These are phyloP conservation scores for Nemoura dubitans DNA, from an alignment of 2,888 invertebrate species.

Conservation along the genomic window DNA sequence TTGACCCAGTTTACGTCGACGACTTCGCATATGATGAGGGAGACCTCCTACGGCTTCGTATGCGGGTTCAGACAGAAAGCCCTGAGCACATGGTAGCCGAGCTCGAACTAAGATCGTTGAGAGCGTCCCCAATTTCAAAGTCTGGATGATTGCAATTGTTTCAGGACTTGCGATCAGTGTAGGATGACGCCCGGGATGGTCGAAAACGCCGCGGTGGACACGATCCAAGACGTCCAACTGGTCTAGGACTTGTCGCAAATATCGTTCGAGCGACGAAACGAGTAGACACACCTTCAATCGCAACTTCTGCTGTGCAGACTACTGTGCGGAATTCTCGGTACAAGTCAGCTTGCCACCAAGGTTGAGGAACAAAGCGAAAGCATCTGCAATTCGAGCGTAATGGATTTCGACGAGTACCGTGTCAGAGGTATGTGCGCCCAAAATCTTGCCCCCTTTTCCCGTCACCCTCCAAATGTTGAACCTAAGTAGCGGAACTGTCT, in stretches of 20 bases:
- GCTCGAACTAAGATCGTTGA: too few species aligned
- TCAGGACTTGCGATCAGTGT: too few species aligned
- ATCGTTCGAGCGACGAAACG: background rate
- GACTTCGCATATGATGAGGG: background rate
- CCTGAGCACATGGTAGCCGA: background rate
- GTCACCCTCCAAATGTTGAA: too few species aligned
- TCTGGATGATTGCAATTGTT: background rate
- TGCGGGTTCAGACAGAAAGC: background rate
- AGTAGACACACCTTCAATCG: too few species aligned
- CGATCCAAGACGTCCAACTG: background rate
- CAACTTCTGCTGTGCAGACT: too few species aligned
- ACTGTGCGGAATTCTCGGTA: background rate
- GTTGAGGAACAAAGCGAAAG: too few species aligned
- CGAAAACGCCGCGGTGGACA: background rate
- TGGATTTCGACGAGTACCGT: slow-evolving; percentile 57
- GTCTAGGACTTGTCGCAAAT: background rate
- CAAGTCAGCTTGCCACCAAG: background rate
- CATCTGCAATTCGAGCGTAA: slow-evolving; percentile 46
- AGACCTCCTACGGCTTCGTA: background rate
- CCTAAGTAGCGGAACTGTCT: too few species aligned
- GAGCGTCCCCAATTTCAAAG: too few species aligned
- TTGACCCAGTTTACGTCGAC: background rate
- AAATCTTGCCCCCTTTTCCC: too few species aligned
- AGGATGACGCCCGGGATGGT: background rate
- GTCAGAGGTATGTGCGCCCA: slow-evolving; percentile 53